A percentile compares a stretch with the other conserved stretches of the same genome.
These are phyloP conservation scores for Drosophila serrata DNA, from an alignment of 1,140 invertebrate species.

Conservation along the genomic window DNA sequence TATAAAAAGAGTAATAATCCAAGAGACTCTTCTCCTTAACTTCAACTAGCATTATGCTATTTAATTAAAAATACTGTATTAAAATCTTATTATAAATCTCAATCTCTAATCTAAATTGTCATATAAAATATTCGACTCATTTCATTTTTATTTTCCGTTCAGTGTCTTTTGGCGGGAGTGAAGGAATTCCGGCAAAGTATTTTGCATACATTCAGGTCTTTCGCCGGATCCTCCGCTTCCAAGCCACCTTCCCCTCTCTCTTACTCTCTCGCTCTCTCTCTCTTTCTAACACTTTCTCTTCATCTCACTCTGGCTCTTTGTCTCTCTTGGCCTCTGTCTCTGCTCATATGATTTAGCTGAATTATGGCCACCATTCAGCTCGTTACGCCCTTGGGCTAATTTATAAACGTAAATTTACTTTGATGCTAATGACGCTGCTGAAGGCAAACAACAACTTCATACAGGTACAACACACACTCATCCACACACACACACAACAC, in stretches of 20 bases:
- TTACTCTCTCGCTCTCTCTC: background rate
- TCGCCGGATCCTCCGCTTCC: background rate
- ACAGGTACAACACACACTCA: constrained; percentile 3
- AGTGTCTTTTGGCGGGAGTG: background rate
- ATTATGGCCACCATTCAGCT: constrained; percentile 44
- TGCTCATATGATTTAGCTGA: constrained; percentile 44
- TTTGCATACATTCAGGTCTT: constrained; percentile 58
- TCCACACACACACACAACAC: background rate
- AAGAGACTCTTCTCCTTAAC: no score
- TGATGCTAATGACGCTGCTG: constrained; percentile 70
- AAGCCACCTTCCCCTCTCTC: background rate
- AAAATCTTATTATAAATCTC: no score
- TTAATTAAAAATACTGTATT: no score
- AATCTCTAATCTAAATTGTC: no score
- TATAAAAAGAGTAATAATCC: no score
- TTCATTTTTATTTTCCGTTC: background rate
- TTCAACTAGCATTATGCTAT: no score
- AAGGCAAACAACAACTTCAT: constrained; percentile 47
- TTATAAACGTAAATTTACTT: constrained; percentile 72
- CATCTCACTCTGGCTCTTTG: constrained; percentile 4
- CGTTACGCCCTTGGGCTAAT: constrained; percentile 50
- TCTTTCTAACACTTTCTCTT: background rate
- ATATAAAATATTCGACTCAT: background rate
- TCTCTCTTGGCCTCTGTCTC: constrained; percentile 2
- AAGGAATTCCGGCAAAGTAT: constrained; percentile 53